These are phyloP conservation scores for Calliphora vomitoria DNA, from an alignment of 2,888 invertebrate species.

Conservation along the genomic window DNA sequence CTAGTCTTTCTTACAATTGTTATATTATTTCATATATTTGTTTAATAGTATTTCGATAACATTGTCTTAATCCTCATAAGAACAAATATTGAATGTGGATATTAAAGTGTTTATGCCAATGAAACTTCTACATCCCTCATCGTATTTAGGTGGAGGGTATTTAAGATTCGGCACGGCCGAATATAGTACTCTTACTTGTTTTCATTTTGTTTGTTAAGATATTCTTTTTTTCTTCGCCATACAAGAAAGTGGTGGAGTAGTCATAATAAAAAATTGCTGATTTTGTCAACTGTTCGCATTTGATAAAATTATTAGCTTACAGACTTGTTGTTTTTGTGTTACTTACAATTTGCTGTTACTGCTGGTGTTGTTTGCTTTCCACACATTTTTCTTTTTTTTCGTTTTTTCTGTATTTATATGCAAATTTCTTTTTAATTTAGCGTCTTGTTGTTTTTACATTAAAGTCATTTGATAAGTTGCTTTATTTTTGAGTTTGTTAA, in stretches of 20 bases:
- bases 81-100: too few relatives aligned
- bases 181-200: too few relatives aligned
- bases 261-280: slow-evolving; percentile 79
- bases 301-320: slow-evolving; percentile 82
- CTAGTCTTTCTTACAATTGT: too few relatives aligned
- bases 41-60: too few relatives aligned
- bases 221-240: slow-evolving; percentile 38
- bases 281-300: slow-evolving; percentile 82
- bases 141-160: too few relatives aligned
- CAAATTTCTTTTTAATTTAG: slow-evolving; percentile 82
- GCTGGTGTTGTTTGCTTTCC: slow-evolving; percentile 58
- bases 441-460: slow-evolving; percentile 80
- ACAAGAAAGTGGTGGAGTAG: slow-evolving; percentile 66
- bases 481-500: slow-evolving; percentile 67
- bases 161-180: too few relatives aligned
- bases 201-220: slow-evolving; percentile 1
- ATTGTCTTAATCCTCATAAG: too few relatives aligned
- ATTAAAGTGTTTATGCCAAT: too few relatives aligned
- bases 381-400: slow-evolving; percentile 46
- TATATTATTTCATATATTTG: too few relatives aligned
- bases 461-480: slow-evolving; percentile 78
- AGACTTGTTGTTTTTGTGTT: slow-evolving; percentile 73
- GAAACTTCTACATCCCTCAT: too few relatives aligned
- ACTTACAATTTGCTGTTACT: slow-evolving; percentile 57
- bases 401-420: slow-evolving; percentile 81